These are phyloP conservation scores for Nephotettix cincticeps DNA, from an alignment of 1,140 invertebrate genomes.

Conservation along the genomic window DNA sequence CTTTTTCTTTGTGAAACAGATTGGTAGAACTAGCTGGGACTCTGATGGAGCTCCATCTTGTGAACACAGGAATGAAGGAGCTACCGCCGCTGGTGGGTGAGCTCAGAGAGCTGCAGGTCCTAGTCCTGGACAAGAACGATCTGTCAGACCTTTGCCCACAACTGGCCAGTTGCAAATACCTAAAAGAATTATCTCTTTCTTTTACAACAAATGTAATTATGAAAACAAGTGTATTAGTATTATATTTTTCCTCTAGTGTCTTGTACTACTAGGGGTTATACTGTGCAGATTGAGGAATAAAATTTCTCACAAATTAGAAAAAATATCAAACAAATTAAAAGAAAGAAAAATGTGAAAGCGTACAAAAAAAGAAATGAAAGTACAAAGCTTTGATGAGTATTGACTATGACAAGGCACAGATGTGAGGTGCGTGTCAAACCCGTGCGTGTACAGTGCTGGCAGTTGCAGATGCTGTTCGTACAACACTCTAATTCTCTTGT, in stretches of 20 bases:
- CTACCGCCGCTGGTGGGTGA: not conserved
- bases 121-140: not conserved
- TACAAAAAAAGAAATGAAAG: too few relatives aligned
- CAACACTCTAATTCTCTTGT: not conserved
- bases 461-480: not conserved
- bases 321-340: too few relatives aligned
- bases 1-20: not conserved
- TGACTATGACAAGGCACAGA: not conserved
- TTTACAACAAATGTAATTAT: too few relatives aligned
- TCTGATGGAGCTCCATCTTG: slow-evolving; percentile 7
- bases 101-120: not conserved
- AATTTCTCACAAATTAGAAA: too few relatives aligned
- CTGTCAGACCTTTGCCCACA: not conserved
- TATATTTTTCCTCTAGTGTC: too few relatives aligned
- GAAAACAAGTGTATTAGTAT: too few relatives aligned
- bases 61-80: not conserved
- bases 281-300: too few relatives aligned
- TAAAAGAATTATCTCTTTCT: slow-evolving; percentile 2
- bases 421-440: not conserved
- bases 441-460: not conserved
- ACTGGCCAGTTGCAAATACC: not conserved
- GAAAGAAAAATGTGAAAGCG: too few relatives aligned
- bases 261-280: too few relatives aligned
- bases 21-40: not conserved
- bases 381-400: too few relatives aligned